phyloP scores from a whole-genome alignment of 2,888 invertebrate genomes.

The Philaethria dido region DNA sequence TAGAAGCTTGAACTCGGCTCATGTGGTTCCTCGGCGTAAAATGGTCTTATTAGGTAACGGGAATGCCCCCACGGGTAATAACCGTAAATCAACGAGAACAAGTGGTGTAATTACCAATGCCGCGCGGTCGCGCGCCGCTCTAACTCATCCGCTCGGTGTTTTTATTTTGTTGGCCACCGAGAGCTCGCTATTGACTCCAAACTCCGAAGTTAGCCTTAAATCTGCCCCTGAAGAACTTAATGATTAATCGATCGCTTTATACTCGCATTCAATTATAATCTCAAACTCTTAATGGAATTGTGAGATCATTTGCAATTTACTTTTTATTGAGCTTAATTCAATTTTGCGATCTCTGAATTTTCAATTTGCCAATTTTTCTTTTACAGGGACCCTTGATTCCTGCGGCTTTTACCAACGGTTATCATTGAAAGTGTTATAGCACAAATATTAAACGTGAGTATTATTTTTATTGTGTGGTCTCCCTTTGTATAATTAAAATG shows the following conservation, averaged over 20 bases:
- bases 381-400: constrained; percentile 98
- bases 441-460: constrained; percentile 83
- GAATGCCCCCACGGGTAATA: constrained; percentile 84
- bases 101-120: constrained; percentile 84
- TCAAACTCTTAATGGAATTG: constrained; percentile 45
- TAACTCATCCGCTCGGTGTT: constrained; percentile 81
- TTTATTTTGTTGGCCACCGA: constrained; percentile 80
- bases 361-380: constrained; percentile 48
- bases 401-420: constrained; percentile 99
- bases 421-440: constrained; percentile 91
- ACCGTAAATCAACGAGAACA: constrained; percentile 84
- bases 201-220: constrained; percentile 69
- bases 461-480: constrained; percentile 63
- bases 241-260: constrained; percentile 73
- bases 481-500: constrained; percentile 67
- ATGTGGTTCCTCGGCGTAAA: constrained; percentile 81
- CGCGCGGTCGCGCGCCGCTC: constrained; percentile 80
- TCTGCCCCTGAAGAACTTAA: constrained; percentile 77
- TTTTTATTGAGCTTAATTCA: constrained; percentile 20
- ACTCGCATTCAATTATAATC: constrained; percentile 71
- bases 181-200: constrained; percentile 74
- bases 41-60: constrained; percentile 83
- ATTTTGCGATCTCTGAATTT: constrained; percentile 19
- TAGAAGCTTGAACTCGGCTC: constrained; percentile 61
- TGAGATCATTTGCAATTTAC: constrained; percentile 14